Evolutionary conservation across 2,113 vertebrate species (phyloP), one percentile per base, ranked within the genome.

Genomic region (Psettodes erumei): DNA sequence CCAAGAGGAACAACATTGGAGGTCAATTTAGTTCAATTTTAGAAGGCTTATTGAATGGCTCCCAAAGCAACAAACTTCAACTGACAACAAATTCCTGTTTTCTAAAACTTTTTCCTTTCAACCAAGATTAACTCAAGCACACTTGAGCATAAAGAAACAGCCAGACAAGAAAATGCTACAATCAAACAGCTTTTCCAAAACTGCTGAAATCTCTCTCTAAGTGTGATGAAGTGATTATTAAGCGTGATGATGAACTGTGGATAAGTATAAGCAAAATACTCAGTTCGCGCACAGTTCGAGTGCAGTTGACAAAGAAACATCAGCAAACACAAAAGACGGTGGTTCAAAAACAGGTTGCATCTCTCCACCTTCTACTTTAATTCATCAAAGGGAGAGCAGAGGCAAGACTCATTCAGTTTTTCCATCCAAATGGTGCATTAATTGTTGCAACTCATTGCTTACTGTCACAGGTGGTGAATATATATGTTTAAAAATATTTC

Each of bases 221-320:
- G 79, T 72, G 78, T 82, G 72, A 80, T 79, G 50, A 68, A 79
- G 71, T 35, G 79, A 76, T 83, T 69, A 85, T 87, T 81, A 84
- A 75, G 76, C 71, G 53, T 16, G 53, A 42, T 58, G 74, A 78
- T 71, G 69, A 75, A 27, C 62, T 74, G 69, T 65, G 60, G 72
- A 84, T 69, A 80, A 86, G 81, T n/a, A 85, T 64, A 81, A 73
- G 74, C 51, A 71, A 71, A 84, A 53, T 68, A 64, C 53, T 82
- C 40, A 35, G 54, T 32, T n/a, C 9, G 25, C 66, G 48, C 47
- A 13, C 51, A 69, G 28, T 16, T 32, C 27, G 63, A 53, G 62
- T 2, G 47, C 38, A 40, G 61, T 19, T 8, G 56, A 71, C 15
- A 68, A 55, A 38, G 45, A 23, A 23, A n/a, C 33, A 72, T 13